Conservation (phyloP, 2,797 vertebrate genomes). For the Tadarida brasiliensis region DNA sequence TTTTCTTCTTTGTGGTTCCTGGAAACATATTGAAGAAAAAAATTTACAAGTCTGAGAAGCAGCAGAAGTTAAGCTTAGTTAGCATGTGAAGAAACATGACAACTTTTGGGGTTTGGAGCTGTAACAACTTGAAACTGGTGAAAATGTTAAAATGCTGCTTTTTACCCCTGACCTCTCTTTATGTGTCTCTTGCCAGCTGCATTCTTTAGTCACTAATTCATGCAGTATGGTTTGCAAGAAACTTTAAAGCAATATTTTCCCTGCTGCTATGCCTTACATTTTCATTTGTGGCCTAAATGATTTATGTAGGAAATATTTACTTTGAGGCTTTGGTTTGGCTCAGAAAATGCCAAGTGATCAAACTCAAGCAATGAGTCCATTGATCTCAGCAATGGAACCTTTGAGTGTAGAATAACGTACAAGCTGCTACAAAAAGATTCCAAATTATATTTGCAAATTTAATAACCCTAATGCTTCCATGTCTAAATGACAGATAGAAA, state of each 20-base stretch:
- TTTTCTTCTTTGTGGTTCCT: slow-evolving; percentile 50
- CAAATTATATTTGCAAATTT: slow-evolving; percentile 59
- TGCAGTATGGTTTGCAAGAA: slow-evolving; percentile 76
- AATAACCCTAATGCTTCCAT: neutral
- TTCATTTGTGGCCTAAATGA: slow-evolving; percentile 79
- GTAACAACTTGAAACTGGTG: slow-evolving; percentile 60
- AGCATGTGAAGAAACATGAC: slow-evolving; percentile 33
- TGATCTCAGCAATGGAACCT: slow-evolving; percentile 66
- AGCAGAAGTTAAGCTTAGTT: slow-evolving; percentile 8
- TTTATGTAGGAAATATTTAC: slow-evolving; percentile 84
- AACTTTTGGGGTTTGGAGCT: slow-evolving; percentile 11
- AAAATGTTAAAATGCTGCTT: slow-evolving; percentile 49
- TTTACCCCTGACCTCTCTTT: slow-evolving; percentile 41
- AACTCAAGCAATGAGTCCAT: slow-evolving; percentile 72
- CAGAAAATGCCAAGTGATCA: slow-evolving; percentile 77
- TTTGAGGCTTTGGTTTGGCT: slow-evolving; percentile 80
- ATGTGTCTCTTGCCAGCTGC: slow-evolving; percentile 50
- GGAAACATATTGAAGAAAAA: slow-evolving; percentile 56
- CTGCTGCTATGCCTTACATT: slow-evolving; percentile 77
- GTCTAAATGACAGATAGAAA: slow-evolving; percentile 54
- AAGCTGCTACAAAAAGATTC: slow-evolving; percentile 20
- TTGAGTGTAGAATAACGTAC: slow-evolving; percentile 61
- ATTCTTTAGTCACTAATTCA: slow-evolving; percentile 79
- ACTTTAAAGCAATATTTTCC: slow-evolving; percentile 80
- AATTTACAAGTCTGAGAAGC: slow-evolving; percentile 43